phyloP scores from a whole-genome alignment of 35 echinoderm and acorn worm species.

The Ptychodera flava region DNA sequence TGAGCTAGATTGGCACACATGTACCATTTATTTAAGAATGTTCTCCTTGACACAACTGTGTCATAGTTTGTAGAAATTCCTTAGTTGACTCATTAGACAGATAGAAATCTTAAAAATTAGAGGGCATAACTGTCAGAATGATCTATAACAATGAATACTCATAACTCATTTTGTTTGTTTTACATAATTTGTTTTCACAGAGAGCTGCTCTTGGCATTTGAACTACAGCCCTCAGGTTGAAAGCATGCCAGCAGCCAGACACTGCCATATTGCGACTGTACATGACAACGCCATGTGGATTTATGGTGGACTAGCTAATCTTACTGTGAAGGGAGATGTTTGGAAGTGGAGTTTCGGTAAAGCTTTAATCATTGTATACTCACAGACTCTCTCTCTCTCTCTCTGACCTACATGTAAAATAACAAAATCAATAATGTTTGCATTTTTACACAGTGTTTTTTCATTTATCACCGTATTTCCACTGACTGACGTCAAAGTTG shows the following conservation, averaged over 20 bases:
- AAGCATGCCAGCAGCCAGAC: slow-evolving; percentile 27
- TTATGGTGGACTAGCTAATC: slow-evolving; percentile 60
- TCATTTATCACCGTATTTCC: background rate
- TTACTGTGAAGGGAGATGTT: slow-evolving; percentile 36
- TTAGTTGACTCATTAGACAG: too few relatives aligned
- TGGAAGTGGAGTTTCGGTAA: slow-evolving; percentile 73
- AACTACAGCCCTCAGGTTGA: slow-evolving; percentile 18
- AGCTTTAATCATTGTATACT: background rate
- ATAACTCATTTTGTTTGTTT: too few relatives aligned
- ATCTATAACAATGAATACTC: too few relatives aligned
- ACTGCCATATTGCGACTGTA: slow-evolving; percentile 47
- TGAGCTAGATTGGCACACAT: too few relatives aligned
- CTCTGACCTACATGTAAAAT: background rate
- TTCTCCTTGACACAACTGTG: too few relatives aligned
- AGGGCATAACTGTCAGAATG: too few relatives aligned
- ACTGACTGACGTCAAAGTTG: background rate
- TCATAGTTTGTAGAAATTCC: too few relatives aligned
- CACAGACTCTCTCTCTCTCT: background rate
- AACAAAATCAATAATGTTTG: background rate
- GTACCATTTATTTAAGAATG: too few relatives aligned
- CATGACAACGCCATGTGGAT: slow-evolving; percentile 49
- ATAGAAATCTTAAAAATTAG: too few relatives aligned
- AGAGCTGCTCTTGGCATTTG: slow-evolving; percentile 51
- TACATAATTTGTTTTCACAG: slow-evolving; percentile 22
- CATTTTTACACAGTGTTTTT: background rate